Conservation (phyloP, 2,888 invertebrate genomes). For the Pecten maximus region DNA sequence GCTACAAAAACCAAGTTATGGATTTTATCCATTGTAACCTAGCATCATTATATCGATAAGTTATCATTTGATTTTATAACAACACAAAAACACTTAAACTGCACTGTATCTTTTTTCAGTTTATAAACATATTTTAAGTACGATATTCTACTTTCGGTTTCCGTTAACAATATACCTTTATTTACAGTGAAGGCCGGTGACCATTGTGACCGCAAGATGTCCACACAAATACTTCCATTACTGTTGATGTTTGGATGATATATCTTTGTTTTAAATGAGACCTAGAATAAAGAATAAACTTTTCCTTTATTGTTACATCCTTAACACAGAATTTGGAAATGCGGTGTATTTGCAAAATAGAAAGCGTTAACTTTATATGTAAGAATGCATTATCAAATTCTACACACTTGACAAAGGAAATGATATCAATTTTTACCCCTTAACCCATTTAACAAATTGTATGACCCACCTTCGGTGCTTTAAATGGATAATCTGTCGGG, state of each 20-base stretch:
- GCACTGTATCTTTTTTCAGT: no score
- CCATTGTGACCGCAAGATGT: constrained; percentile 99
- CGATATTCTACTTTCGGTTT: not conserved
- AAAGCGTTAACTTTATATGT: no score
- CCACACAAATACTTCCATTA: constrained; percentile 99
- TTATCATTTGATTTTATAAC: no score
- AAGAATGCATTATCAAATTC: no score
- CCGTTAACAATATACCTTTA: constrained; percentile 89
- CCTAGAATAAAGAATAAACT: constrained; percentile 84
- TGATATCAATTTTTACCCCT: no score
- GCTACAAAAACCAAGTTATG: not conserved
- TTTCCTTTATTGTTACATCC: no score
- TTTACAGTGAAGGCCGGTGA: constrained; percentile 99
- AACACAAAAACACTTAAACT: no score
- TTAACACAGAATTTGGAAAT: no score
- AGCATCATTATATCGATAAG: not conserved
- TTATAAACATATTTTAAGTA: not conserved
- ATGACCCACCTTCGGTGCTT: constrained; percentile 93
- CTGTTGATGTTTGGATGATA: constrained; percentile 99
- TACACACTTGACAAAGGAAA: no score
- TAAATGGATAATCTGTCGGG: constrained; percentile 99
- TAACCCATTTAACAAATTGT: no score
- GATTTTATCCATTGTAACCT: not conserved
- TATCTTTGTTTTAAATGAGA: constrained; percentile 99
- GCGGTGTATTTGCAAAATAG: no score